phyloP scores from a whole-genome alignment of 1,140 invertebrate species.

The Drosophila pruinosa region DNA sequence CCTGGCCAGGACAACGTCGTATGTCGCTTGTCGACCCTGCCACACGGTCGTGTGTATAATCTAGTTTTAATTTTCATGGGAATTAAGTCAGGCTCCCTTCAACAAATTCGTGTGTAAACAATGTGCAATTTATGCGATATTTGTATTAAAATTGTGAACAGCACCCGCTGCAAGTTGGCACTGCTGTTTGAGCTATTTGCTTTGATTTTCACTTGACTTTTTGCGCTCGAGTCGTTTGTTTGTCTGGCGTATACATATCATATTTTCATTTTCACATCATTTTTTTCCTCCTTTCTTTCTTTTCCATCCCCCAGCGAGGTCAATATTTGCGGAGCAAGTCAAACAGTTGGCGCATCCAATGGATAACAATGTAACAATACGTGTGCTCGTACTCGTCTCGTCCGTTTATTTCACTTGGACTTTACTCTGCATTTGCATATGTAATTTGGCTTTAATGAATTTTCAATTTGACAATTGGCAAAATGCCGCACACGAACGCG shows the following conservation, averaged over 20 bases:
- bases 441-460: slow-evolving; percentile 82
- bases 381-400: slow-evolving; percentile 17
- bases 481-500: slow-evolving; percentile 68
- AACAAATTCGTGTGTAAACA: slow-evolving; percentile 43
- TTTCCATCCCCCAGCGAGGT: slow-evolving; percentile 19
- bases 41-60: slow-evolving; percentile 62
- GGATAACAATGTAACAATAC: slow-evolving; percentile 30
- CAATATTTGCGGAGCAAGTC: slow-evolving; percentile 70
- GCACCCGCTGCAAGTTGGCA: background rate
- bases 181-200: slow-evolving; percentile 53
- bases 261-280: slow-evolving; percentile 44
- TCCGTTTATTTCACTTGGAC: slow-evolving; percentile 42
- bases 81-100: slow-evolving; percentile 63
- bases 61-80: slow-evolving; percentile 80
- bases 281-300: slow-evolving; percentile 23
- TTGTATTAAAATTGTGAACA: slow-evolving; percentile 62
- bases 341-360: slow-evolving; percentile 49
- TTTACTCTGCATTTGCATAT: slow-evolving; percentile 63
- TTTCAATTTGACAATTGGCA: slow-evolving; percentile 79
- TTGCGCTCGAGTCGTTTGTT: slow-evolving; percentile 37
- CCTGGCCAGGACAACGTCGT: slow-evolving; percentile 18
- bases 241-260: slow-evolving; percentile 48
- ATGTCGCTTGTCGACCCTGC: background rate
- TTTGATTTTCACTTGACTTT: slow-evolving; percentile 77
- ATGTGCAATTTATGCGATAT: slow-evolving; percentile 65